These are phyloP conservation scores for Ooceraea biroi DNA, from an alignment of 1,140 invertebrate species.

Conservation along the genomic window DNA sequence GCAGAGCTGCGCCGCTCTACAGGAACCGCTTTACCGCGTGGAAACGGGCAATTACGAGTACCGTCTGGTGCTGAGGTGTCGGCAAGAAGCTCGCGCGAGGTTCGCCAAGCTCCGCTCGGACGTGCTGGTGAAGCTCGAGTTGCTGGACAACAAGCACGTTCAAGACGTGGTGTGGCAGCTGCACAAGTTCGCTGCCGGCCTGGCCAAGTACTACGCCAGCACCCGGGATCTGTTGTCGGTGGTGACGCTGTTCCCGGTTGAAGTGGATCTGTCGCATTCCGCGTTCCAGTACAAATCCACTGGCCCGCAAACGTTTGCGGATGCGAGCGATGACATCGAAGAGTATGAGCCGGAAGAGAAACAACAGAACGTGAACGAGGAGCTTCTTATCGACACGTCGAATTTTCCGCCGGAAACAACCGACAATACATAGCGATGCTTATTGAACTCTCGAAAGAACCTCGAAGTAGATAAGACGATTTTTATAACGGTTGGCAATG, in stretches of 20 bases:
- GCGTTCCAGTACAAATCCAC: constrained; percentile 96
- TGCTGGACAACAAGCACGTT: constrained; percentile 99
- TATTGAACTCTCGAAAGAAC: neutral
- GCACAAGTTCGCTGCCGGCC: constrained; percentile 91
- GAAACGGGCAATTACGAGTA: constrained; percentile 99
- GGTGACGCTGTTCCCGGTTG: constrained; percentile 96
- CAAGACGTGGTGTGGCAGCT: constrained; percentile 96
- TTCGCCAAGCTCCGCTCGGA: constrained; percentile 98
- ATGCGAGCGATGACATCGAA: constrained; percentile 85
- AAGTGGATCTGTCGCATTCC: constrained; percentile 96
- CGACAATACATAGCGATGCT: constrained; percentile 61
- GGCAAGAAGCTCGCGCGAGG: constrained; percentile 95
- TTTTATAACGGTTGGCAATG: constrained; percentile 7
- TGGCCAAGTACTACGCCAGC: constrained; percentile 92
- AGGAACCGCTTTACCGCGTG: constrained; percentile 98
- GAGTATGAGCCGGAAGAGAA: constrained; percentile 81
- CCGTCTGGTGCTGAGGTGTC: constrained; percentile 96
- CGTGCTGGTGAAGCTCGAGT: constrained; percentile 98
- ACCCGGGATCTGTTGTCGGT: constrained; percentile 90
- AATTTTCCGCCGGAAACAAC: constrained; percentile 53
- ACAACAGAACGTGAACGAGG: constrained; percentile 53
- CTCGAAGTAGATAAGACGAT: neutral
- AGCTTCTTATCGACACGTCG: constrained; percentile 72
- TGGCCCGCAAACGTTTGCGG: constrained; percentile 85
- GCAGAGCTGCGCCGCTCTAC: constrained; percentile 96